Conservation (phyloP, 2,888 invertebrate genomes). For the Brachycybe producta region DNA sequence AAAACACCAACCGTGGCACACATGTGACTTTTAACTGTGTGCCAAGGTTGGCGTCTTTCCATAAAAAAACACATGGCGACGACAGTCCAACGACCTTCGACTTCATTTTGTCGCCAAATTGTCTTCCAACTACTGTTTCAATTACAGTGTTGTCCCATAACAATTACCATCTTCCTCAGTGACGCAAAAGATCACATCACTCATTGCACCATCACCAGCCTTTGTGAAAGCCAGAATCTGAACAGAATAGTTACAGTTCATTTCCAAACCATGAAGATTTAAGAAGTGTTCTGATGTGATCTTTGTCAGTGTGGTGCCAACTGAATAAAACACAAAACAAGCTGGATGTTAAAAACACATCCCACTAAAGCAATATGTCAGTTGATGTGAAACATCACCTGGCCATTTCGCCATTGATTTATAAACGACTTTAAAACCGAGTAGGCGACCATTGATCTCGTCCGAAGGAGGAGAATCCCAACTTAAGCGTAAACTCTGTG, state of each 20-base stretch:
- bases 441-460: slow-evolving; percentile 34
- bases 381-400: slow-evolving; percentile 15
- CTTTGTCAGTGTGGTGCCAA: slow-evolving; percentile 41
- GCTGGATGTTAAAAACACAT: too few relatives aligned
- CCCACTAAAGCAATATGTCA: background rate
- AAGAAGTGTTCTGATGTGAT: slow-evolving; percentile 64
- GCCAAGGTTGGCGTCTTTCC: too few relatives aligned
- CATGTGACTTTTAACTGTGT: too few relatives aligned
- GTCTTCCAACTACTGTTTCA: too few relatives aligned
- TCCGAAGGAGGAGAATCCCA: slow-evolving; percentile 34
- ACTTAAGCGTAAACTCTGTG: slow-evolving; percentile 31
- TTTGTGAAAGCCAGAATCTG: slow-evolving; percentile 70
- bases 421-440: slow-evolving; percentile 34
- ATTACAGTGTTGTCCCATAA: too few relatives aligned
- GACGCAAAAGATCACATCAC: slow-evolving; percentile 59
- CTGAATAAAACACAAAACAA: too few relatives aligned
- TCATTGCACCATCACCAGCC: slow-evolving; percentile 69
- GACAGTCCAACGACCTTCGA: too few relatives aligned
- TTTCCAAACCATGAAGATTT: slow-evolving; percentile 61
- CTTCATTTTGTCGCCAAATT: too few relatives aligned
- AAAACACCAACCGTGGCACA: too few relatives aligned
- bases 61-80: too few relatives aligned
- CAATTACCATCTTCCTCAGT: slow-evolving; percentile 70
- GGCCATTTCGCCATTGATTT: slow-evolving; percentile 23
- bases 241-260: slow-evolving; percentile 77